Conservation (phyloP, 2,888 invertebrate genomes). For the Drosophila prolongata region DNA sequence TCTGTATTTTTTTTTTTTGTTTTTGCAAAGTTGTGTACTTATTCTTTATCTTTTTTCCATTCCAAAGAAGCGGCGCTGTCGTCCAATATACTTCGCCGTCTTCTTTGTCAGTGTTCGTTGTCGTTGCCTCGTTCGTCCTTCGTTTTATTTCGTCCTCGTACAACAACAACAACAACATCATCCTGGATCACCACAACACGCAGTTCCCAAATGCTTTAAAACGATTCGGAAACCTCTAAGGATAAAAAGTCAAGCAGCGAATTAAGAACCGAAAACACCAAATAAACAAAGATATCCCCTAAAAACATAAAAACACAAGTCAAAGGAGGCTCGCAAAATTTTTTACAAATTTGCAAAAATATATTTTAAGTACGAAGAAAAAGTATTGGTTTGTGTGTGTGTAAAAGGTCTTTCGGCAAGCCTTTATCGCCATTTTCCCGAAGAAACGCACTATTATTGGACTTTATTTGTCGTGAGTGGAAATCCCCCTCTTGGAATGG, state of each 20-base stretch:
- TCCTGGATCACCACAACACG: slow-evolving; percentile 13
- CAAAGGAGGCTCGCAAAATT: slow-evolving; percentile 36
- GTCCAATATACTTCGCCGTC: slow-evolving; percentile 42
- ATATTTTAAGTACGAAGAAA: slow-evolving; percentile 15
- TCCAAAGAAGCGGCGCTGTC: slow-evolving; percentile 53
- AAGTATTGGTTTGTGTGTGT: slow-evolving; percentile 4
- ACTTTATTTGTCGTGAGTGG: not conserved
- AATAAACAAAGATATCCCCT: slow-evolving; percentile 1
- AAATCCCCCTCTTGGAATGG: slow-evolving; percentile 28
- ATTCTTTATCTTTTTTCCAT: no score
- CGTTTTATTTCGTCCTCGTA: slow-evolving; percentile 49
- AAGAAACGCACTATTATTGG: not conserved
- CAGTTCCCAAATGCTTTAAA: slow-evolving; percentile 31
- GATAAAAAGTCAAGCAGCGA: slow-evolving; percentile 19
- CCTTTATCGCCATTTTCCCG: not conserved
- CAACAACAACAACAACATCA: slow-evolving; percentile 16
- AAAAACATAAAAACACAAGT: slow-evolving; percentile 8
- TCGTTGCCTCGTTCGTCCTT: slow-evolving; percentile 41
- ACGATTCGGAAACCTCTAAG: slow-evolving; percentile 13
- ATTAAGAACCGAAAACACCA: slow-evolving; percentile 18
- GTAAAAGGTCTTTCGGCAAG: slow-evolving; percentile 1
- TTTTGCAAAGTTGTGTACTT: not conserved
- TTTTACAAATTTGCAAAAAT: slow-evolving; percentile 36
- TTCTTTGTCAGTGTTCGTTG: slow-evolving; percentile 59
- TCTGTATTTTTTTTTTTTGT: not conserved